Evolutionary conservation across 2,888 invertebrate species (phyloP).

Genomic region (Apamea monoglypha): DNA sequence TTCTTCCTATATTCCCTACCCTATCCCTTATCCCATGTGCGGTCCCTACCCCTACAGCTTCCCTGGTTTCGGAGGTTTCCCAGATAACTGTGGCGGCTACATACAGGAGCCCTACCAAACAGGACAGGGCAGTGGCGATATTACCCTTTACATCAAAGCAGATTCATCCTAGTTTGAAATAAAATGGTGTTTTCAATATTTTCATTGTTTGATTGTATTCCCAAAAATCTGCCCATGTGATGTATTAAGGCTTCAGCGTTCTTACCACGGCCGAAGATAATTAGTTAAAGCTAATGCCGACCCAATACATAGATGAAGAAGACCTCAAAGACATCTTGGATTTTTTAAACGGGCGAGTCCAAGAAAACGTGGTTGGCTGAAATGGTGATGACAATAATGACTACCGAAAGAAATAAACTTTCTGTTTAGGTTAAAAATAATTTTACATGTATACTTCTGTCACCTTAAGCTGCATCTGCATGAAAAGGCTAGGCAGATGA

Average conservation of each 20-base stretch:
- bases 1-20: constrained; percentile 55
- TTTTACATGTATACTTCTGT: not conserved
- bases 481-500: too few relatives aligned
- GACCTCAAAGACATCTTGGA: not conserved
- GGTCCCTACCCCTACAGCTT: constrained; percentile 27
- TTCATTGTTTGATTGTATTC: constrained; percentile 22
- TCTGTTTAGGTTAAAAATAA: not conserved
- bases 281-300: not conserved
- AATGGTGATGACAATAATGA: not conserved
- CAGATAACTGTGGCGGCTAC: constrained; percentile 35
- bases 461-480: too few relatives aligned
- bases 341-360: not conserved
- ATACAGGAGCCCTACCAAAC: constrained; percentile 21
- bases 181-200: constrained; percentile 24
- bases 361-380: not conserved
- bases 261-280: not conserved
- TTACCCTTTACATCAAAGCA: constrained; percentile 56
- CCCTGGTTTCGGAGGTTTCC: constrained; percentile 16
- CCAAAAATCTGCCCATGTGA: not conserved
- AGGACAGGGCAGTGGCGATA: constrained; percentile 24
- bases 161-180: constrained; percentile 40
- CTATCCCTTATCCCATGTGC: constrained; percentile 48
- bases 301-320: too few relatives aligned
- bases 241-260: not conserved
- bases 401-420: not conserved